Evolutionary conservation across 2,888 invertebrate species (phyloP), one percentile per base, ranked within the genome.

Genomic region (Aphodius granarius): DNA sequence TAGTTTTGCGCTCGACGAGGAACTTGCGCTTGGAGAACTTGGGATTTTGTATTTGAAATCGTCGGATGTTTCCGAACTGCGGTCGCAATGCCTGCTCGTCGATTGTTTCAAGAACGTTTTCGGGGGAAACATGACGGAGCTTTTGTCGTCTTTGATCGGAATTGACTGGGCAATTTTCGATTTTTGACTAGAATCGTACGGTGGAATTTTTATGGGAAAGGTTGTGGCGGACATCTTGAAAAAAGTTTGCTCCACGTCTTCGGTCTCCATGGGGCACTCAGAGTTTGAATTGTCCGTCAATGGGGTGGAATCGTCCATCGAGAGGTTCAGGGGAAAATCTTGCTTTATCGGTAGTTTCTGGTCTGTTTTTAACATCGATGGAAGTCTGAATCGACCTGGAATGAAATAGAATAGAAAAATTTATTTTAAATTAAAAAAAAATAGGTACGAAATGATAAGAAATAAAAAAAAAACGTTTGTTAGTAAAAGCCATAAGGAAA

Each of bases 171-270:
- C 43, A 13, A 43, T 43, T 43, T 43, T 43, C 13, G 43, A 9
- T 78, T 90, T 87, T 75, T 91, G 91, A 82, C 91, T 91, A 0
- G 91, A 90, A 3, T 91, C 91, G 64, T 89, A 89, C 0, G 90
- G 89, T 13, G 18, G 13, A 15, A 16, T 63, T 21, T 20, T 15
- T 74, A 71, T 74, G 0, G 65, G 21, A 18, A 13, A 17, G 4
- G 68, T 68, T 20, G 22, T n/a, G 17, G 17, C 21, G 20, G 20
- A 22, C 18, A 70, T 23, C n/a, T 70, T 19, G 19, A 17, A 71
- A 18, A 72, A 72, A 15, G 22, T 21, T 20, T 72, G 75, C 9
- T 75, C 72, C 0, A 19, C 22, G 3, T 75, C 75, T 21, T 75
- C 75, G 18, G 22, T 68, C 18, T 66, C 23, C 43, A 72, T 72